A percentile compares a stretch with the other conserved stretches of the same genome.
Evolutionary conservation across 1,140 invertebrate species (phyloP).

Genomic region (Heterodera carotae): DNA sequence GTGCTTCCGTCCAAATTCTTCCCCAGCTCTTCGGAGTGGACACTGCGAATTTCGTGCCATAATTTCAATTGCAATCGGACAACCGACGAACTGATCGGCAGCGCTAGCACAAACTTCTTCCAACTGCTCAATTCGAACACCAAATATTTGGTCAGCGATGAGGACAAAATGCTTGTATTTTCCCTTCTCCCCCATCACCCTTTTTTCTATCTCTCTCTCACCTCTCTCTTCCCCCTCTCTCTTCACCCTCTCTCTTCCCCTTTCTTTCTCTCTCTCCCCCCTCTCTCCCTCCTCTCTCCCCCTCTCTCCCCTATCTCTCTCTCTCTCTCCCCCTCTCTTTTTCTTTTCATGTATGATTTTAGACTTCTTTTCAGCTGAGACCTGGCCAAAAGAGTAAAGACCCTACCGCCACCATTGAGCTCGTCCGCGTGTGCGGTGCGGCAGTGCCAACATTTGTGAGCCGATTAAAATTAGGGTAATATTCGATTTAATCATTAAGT

Average conservation of each 20-base stretch:
- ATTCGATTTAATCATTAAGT: not conserved
- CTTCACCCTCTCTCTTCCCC: too few relatives aligned
- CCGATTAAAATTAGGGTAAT: constrained; percentile 4
- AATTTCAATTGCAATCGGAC: constrained; percentile 46
- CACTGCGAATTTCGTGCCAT: constrained; percentile 45
- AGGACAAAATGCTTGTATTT: not conserved
- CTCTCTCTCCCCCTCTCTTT: too few relatives aligned
- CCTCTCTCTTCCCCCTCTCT: too few relatives aligned
- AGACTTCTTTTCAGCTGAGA: constrained; percentile 36
- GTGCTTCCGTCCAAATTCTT: constrained; percentile 49
- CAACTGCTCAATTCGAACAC: constrained; percentile 40
- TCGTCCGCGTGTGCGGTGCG: constrained; percentile 43
- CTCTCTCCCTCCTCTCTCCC: too few relatives aligned
- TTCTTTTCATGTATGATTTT: too few relatives aligned
- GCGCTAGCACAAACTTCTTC: constrained; percentile 48
- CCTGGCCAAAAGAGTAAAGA: constrained; percentile 47
- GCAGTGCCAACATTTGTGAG: constrained; percentile 32
- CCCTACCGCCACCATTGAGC: constrained; percentile 36
- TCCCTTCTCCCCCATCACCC: too few relatives aligned
- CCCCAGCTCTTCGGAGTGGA: constrained; percentile 49
- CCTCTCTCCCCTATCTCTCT: too few relatives aligned
- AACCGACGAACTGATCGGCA: constrained; percentile 43
- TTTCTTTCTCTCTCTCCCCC: too few relatives aligned
- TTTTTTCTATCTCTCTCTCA: too few relatives aligned
- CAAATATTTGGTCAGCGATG: constrained; percentile 49